Evolutionary conservation across 2,888 invertebrate genomes (phyloP), one percentile per base, ranked within the genome.

Genomic region (Ceriagrion tenellum): DNA sequence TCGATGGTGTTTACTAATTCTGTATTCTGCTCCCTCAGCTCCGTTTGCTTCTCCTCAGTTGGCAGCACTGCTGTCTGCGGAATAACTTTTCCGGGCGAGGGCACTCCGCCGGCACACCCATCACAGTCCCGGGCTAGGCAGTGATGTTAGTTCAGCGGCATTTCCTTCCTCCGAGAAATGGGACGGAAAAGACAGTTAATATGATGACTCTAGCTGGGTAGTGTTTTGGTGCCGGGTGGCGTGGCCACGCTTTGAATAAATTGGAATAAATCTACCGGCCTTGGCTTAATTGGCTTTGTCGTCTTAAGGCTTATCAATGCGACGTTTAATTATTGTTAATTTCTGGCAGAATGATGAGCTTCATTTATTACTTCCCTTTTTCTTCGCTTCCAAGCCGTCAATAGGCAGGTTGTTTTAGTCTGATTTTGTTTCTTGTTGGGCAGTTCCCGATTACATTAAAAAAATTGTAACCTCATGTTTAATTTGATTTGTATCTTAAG

Each of bases 161-260:
- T 81, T 81, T 81, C 81, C 81, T 81, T 35, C 81, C 81, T 13
- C 81, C 26, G 69, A 23, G 69, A 69, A 69, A 69, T 69, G 81
- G 30, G 30, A 81, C 16, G 35, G 30, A 81, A 35, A 81, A 26
- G 81, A 18, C 13, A 81, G 13, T 0, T 35, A 81, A 35, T 30
- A 16, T 35, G 81, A 81, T 35, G 81, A 8, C 16, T 12, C 30
- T 81, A 35, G 30, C 81, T 13, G 1, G 16, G 81, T 18, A 35
- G 35, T 30, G 16, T 35, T 81, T 81, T 35, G 8, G 16, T 81
- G 81, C 30, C 35, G 81, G 35, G 30, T 26, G 2, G 69, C n/a
- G n/a, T n/a, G 69, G 69, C 69, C 81, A 4, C 0, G 35, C 81
- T 35, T 35, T 35, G 16, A 35, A 35, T 18, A 81, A 35, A 81